phyloP scores from a whole-genome alignment of 2,113 vertebrate species.

The Tupaia tana region DNA sequence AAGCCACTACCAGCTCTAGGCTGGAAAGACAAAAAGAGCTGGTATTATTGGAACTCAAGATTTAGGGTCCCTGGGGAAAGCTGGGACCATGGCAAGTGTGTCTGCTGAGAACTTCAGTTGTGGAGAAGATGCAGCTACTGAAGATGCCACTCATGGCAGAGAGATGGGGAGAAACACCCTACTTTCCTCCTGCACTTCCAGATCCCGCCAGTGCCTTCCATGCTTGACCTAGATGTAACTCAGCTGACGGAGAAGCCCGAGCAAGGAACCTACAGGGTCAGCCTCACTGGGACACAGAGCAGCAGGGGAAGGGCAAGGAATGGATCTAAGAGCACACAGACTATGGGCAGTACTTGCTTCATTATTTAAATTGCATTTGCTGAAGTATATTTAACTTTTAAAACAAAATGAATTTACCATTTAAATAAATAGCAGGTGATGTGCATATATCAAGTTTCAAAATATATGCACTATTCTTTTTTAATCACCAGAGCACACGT shows the following conservation, averaged over 20 bases:
- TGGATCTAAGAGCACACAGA: background rate
- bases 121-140: background rate
- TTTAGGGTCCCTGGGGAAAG: background rate
- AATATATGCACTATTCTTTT: background rate
- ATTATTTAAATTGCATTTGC: constrained; percentile 21
- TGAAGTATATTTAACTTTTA: constrained; percentile 29
- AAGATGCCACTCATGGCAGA: background rate
- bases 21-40: background rate
- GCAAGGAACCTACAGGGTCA: background rate
- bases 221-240: no score
- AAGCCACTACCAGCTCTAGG: background rate
- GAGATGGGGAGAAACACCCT: background rate
- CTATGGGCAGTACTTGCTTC: background rate
- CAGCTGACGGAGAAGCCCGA: background rate
- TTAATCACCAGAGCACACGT: no score
- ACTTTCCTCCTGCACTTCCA: background rate
- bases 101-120: background rate
- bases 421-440: constrained; percentile 25
- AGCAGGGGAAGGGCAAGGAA: background rate
- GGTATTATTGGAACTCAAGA: background rate
- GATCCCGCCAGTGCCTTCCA: background rate
- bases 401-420: constrained; percentile 46
- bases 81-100: background rate
- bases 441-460: background rate
- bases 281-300: background rate